Base-by-base conservation (phyloP, 2,888 invertebrate genomes). In the Orthonevra nobilis region DNA sequence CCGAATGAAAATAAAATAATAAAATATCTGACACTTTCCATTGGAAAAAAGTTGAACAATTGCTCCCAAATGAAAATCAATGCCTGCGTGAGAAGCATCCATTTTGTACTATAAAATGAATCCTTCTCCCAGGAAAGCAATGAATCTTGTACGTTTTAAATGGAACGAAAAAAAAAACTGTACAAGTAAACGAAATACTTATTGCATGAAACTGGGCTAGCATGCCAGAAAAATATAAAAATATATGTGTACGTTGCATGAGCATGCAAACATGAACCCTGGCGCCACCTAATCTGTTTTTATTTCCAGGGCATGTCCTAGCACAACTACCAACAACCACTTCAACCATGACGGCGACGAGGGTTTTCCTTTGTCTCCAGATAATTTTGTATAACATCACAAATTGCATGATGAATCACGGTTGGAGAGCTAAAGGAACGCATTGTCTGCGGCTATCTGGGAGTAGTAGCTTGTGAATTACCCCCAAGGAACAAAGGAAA, bases 231-330 rank as follows among this genome's bases (percentile, higher is more conserved):
- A n/a, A n/a, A n/a, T 48, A 30, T 48, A 30, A 44, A 52, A 34
- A 14, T 12, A 26, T 52, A 72, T 28, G 32, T 32, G 32, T 40
- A 56, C 23, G 38, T 56, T 73, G 58, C 69, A 58, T 58, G 48
- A 54, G 40, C 63, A 73, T 48, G 64, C 58, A 58, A 73, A 73
- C 64, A 64, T 56, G 10, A 26, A 32, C 56, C 26, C 28, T 58
- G 72, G 64, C 64, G 72, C 72, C 72, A 73, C 48, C 56, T 64
- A 48, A 56, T 63, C 38, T 46, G 48, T 56, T 63, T 70, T 36
- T 26, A 46, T 70, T 61, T 70, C 20, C 26, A 44, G 52, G 20
- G 17, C 28, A 34, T 23, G 17, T 19, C 36, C 26, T 36, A 19
- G 28, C 4, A 40, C 38, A 40, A 38, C 32, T 32, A 34, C 23